A percentile compares a stretch with the other conserved stretches of the same genome.
phyloP scores from a whole-genome alignment of 2,888 invertebrate species.

The Netelia melanura region DNA sequence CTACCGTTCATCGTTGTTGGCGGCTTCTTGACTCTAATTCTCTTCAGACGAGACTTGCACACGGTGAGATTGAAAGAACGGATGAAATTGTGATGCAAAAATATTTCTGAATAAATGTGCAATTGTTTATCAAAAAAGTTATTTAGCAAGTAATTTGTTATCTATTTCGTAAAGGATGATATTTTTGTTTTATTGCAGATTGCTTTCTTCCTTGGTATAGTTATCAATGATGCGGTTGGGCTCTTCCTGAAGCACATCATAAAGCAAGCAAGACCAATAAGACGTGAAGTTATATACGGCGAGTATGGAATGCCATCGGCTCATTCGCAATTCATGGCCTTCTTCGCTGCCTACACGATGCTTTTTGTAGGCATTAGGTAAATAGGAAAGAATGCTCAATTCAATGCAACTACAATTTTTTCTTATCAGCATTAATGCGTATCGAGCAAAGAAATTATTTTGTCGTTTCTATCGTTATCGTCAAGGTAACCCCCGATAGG shows the following conservation, averaged over 20 bases:
- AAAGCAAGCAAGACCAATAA: slow-evolving; percentile 92
- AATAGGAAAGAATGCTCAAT: slow-evolving; percentile 68
- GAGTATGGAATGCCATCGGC: slow-evolving; percentile 97
- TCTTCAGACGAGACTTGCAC: slow-evolving; percentile 96
- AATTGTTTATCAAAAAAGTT: no score
- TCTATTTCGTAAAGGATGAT: background rate
- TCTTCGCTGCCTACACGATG: slow-evolving; percentile 93
- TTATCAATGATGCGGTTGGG: slow-evolving; percentile 92
- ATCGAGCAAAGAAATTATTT: background rate
- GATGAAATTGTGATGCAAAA: background rate
- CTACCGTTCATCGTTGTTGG: slow-evolving; percentile 93
- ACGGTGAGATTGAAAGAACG: slow-evolving; percentile 88
- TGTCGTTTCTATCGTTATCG: no score
- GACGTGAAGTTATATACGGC: slow-evolving; percentile 88
- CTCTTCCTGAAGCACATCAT: slow-evolving; percentile 93
- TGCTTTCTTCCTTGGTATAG: slow-evolving; percentile 92
- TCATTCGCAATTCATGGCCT: slow-evolving; percentile 97
- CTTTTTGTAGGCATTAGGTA: slow-evolving; percentile 95
- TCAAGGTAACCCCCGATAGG: no score
- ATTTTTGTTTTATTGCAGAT: slow-evolving; percentile 87
- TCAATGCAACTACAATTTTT: no score
- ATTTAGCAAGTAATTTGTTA: no score
- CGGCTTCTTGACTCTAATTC: slow-evolving; percentile 93
- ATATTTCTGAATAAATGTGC: background rate
- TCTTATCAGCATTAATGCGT: background rate